Percentiles rank a stretch among this genome's conserved stretches.
phyloP scores from a whole-genome alignment of 2,797 vertebrate genomes.

The Meda fulgida region DNA sequence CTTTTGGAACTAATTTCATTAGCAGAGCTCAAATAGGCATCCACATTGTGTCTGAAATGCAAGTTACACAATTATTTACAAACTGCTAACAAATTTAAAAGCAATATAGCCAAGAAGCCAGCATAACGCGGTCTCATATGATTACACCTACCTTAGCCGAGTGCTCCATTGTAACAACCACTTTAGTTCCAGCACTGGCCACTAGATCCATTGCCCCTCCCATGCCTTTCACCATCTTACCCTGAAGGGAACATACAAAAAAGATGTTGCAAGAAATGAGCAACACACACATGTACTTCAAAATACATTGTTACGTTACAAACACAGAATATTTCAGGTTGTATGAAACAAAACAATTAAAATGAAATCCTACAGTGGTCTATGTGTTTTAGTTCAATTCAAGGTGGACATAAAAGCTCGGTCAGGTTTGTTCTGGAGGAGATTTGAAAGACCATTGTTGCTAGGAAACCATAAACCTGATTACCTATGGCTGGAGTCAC shows the following conservation, averaged over 20 bases:
- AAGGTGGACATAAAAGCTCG: conserved; percentile 16
- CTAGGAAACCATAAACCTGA: conserved; percentile 60
- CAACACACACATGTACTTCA: conserved; percentile 23
- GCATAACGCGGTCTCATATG: neutral
- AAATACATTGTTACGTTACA: neutral
- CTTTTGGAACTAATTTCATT: neutral
- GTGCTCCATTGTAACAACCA: conserved; percentile 98
- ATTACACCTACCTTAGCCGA: conserved; percentile 86
- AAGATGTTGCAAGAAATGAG: conserved; percentile 30
- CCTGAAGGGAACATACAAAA: conserved; percentile 73
- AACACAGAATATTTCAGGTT: neutral
- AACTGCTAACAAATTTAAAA: neutral
- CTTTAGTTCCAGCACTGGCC: conserved; percentile 93
- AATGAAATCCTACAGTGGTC: conserved; percentile 12
- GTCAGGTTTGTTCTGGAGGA: conserved; percentile 38
- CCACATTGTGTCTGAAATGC: neutral
- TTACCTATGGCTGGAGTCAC: conserved; percentile 55
- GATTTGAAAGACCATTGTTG: conserved; percentile 52
- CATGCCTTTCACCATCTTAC: conserved; percentile 99
- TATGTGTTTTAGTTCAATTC: neutral
- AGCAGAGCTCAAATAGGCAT: neutral
- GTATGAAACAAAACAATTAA: neutral
- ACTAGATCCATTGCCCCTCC: conserved; percentile 98
- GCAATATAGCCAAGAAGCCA: neutral
- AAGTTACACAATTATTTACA: neutral